These are phyloP conservation scores for Gallinago stenura DNA, from an alignment of 2,797 vertebrate species.

Conservation along the genomic window DNA sequence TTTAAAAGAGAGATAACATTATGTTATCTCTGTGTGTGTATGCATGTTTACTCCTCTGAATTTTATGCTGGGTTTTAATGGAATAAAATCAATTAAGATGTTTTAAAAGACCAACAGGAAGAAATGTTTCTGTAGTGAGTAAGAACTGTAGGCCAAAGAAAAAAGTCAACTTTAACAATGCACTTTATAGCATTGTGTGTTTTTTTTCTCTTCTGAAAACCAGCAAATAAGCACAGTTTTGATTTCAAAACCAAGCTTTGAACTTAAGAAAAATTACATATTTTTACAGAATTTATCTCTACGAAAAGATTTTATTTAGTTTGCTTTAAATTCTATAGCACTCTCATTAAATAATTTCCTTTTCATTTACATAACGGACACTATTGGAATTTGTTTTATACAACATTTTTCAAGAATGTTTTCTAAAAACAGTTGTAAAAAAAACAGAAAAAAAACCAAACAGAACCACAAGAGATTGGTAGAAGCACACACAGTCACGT, in stretches of 20 bases:
- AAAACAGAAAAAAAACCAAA: too few species aligned
- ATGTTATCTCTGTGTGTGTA: background rate
- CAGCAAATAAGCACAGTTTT: background rate
- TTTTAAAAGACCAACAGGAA: background rate
- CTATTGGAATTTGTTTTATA: background rate
- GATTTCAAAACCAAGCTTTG: background rate
- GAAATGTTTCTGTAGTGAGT: background rate
- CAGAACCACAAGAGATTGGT: background rate
- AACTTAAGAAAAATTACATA: background rate
- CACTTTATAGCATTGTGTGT: fast-evolving
- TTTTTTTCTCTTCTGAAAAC: background rate
- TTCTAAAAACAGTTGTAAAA: background rate
- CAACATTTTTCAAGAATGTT: background rate
- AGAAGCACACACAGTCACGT: background rate
- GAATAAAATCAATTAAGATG: background rate
- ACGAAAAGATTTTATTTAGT: background rate
- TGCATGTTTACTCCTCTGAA: background rate
- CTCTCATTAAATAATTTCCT: background rate
- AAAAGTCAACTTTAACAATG: background rate
- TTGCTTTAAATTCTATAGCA: background rate
- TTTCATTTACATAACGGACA: background rate
- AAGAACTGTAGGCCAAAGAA: background rate
- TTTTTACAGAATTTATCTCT: background rate
- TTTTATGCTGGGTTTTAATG: background rate
- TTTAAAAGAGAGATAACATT: background rate